Evolutionary conservation across 2,888 invertebrate genomes (phyloP).

Genomic region (Cartodere bifasciata): DNA sequence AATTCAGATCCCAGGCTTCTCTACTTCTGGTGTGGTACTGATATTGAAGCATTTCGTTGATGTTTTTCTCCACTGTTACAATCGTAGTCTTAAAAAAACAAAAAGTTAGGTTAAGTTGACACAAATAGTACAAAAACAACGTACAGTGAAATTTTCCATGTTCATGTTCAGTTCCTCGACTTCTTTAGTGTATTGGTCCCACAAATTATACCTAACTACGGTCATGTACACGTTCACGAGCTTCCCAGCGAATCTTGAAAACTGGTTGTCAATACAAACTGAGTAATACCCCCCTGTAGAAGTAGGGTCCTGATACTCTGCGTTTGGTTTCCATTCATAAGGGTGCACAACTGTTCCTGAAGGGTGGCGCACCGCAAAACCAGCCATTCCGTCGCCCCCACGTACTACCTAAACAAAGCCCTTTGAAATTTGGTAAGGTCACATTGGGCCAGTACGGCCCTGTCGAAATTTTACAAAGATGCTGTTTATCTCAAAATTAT

Average conservation of each 20-base stretch:
- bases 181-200: slow-evolving; percentile 86
- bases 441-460: too few species aligned
- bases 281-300: slow-evolving; percentile 77
- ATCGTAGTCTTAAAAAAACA: slow-evolving; percentile 49
- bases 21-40: slow-evolving; percentile 70
- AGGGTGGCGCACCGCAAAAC: slow-evolving; percentile 81
- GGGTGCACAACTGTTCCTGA: slow-evolving; percentile 75
- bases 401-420: slow-evolving; percentile 59
- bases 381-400: slow-evolving; percentile 90
- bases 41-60: slow-evolving; percentile 72
- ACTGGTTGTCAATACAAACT: slow-evolving; percentile 87
- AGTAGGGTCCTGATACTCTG: slow-evolving; percentile 77
- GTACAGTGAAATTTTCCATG: slow-evolving; percentile 83
- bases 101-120: slow-evolving; percentile 4
- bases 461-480: too few species aligned
- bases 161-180: slow-evolving; percentile 76
- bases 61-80: slow-evolving; percentile 67
- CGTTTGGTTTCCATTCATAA: slow-evolving; percentile 80
- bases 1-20: slow-evolving; percentile 71
- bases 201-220: slow-evolving; percentile 83
- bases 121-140: slow-evolving; percentile 21
- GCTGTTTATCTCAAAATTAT: too few species aligned
- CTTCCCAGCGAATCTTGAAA: slow-evolving; percentile 81
- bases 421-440: too few species aligned
- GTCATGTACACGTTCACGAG: slow-evolving; percentile 82